phyloP scores from a whole-genome alignment of 2,797 vertebrate species.

The Notolepis coatsorum region DNA sequence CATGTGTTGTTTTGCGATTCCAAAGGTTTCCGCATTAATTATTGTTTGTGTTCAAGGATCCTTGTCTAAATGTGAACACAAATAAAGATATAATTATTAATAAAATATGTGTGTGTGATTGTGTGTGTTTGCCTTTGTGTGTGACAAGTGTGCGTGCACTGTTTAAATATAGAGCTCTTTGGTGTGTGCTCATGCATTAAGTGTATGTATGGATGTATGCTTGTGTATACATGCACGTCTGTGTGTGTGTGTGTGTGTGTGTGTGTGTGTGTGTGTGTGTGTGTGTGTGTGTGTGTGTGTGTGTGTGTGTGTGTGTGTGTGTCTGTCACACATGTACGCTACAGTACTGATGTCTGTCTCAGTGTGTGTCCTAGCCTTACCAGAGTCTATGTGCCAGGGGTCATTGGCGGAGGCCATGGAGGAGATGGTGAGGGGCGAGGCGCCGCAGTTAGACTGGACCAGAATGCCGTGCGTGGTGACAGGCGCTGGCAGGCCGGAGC shows the following conservation, averaged over 20 bases:
- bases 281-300: background rate
- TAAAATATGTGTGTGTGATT: background rate
- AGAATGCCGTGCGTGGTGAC: constrained; percentile 91
- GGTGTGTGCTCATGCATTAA: too few relatives aligned
- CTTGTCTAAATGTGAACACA: too few relatives aligned
- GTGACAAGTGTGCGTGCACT: too few relatives aligned
- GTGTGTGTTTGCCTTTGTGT: background rate
- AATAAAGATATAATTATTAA: too few relatives aligned
- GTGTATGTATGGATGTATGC: too few relatives aligned
- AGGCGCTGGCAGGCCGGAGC: constrained; percentile 82
- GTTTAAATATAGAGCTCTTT: too few relatives aligned
- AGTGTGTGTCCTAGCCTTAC: constrained; percentile 67
- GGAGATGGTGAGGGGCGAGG: constrained; percentile 92
- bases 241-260: background rate
- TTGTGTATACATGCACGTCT: too few relatives aligned
- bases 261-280: background rate
- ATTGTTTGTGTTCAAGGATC: too few relatives aligned
- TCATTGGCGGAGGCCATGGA: constrained; percentile 90
- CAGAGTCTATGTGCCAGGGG: constrained; percentile 93
- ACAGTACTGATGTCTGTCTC: background rate
- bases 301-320: background rate
- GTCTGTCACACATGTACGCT: background rate
- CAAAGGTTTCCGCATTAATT: too few relatives aligned
- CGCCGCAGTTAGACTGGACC: constrained; percentile 97
- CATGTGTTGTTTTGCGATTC: too few relatives aligned